Conservation (phyloP, 2,113 vertebrate species). For the Cyphomyrus discorhynchus region DNA sequence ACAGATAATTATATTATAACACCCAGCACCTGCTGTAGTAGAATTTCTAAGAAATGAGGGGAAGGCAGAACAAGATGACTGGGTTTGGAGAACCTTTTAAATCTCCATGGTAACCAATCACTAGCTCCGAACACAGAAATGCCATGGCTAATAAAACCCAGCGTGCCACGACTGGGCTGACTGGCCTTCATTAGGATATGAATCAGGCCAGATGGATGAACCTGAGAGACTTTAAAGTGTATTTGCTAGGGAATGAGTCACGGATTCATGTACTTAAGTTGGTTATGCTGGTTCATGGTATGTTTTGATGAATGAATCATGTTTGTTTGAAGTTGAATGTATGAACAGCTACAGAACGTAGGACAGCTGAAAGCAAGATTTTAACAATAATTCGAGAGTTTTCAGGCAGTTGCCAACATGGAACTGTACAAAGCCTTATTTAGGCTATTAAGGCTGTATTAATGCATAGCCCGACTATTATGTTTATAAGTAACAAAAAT, state of each 20-base stretch:
- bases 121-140: not conserved
- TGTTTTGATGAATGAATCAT: not conserved
- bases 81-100: not conserved
- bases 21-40: not conserved
- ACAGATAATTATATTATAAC: not conserved
- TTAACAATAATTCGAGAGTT: not conserved
- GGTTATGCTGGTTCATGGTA: not conserved
- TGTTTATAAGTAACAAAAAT: not conserved
- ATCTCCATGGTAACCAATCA: not conserved
- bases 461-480: not conserved
- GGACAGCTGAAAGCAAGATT: not conserved
- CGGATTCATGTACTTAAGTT: not conserved
- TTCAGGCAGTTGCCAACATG: not conserved
- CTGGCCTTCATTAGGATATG: not conserved
- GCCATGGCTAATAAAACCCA: not conserved
- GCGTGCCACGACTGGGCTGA: not conserved
- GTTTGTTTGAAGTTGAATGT: not conserved
- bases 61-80: not conserved
- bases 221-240: not conserved
- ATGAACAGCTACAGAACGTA: not conserved
- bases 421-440: not conserved
- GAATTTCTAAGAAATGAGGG: not conserved
- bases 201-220: not conserved
- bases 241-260: not conserved
- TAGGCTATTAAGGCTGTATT: not conserved